Evolutionary conservation across 1,140 invertebrate species (phyloP), one percentile per base, ranked within the genome.

Genomic region (Teleopsis dalmanni): DNA sequence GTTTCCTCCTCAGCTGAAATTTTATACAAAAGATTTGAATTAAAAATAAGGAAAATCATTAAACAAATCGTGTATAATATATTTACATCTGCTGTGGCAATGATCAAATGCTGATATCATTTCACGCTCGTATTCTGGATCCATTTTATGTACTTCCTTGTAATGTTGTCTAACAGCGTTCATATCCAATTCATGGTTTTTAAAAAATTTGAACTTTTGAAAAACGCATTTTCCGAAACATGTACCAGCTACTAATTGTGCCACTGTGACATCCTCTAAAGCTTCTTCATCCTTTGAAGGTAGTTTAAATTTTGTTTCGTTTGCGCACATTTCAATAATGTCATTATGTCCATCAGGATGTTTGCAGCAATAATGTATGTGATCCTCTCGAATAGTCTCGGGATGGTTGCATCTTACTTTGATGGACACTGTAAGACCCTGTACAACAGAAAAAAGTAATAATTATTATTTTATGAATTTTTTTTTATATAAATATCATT

Each of bases 41-140:
- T 3, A 47, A 1, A 36, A 6, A 22, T 19, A 18, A 13, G 0
- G 0, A 26, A 42, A 26, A n/a, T 18, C 4, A 0, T 0, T n/a
- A n/a, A n/a, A n/a, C n/a, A n/a, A n/a, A n/a, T n/a, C n/a, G n/a
- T n/a, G n/a, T n/a, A n/a, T n/a, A n/a, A n/a, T n/a, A n/a, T 4
- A 50, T 50, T 41, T 21, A 64, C 61, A 46, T 33, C 56, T 53
- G 50, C 59, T 57, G 23, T 64, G 62, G 14, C 61, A 64, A 25
- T 58, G 53, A 54, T 64, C 62, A 16, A 64, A 64, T 25, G 59
- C 59, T 19, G 36, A 62, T 11, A 62, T 55, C 61, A 64, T 64
- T 51, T 65, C 61, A 25, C 47, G 59, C 29, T 31, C 62, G 40
- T 64, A 64, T 23, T 64, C 61, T 1, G 55, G 38, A 50, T 64